Base-by-base conservation (phyloP, 2,888 invertebrate species). In the Chaitophorus viminalis region DNA sequence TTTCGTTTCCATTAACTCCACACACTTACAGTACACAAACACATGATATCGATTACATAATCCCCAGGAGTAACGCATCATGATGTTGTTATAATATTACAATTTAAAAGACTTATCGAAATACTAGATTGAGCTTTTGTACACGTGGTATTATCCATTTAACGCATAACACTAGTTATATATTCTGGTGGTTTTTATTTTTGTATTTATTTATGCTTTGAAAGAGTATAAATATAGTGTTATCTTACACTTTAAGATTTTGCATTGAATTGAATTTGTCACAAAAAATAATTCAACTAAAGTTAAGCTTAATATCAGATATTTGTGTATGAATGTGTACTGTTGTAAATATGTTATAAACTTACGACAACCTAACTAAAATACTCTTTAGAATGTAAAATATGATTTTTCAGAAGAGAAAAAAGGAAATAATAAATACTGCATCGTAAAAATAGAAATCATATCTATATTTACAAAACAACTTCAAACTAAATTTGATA, bases 21-120 rank as follows among this genome's bases (percentile, higher is more conserved):
- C 60, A 11, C 54, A 78, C 78, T 78, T 65, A 18, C n/a, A 65
- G n/a, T 29, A 70, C 46, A 81, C 81, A 46, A 46, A 18, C 11
- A 31, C 25, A 31, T 31, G 46, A 46, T 82, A 70, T 68, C 68
- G 68, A 68, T 68, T 39, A 81, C 46, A 81, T 70, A 81, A 82
- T 82, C 46, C 46, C 25, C 81, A 25, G 14, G 70, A 70, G 81
- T 14, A 52, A 82, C 17, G 60, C n/a, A 46, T 52, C 70, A 31
- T 14, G 70, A 70, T 70, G 21, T 31, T 46, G 46, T 82, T 46
- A 82, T 31, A 82, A 70, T 68, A 81, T 68, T 81, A 36, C 17
- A 18, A 65, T n/a, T 39, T n/a, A 65, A 14, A 46, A 79, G 36
- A 79, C n/a, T 79, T 65, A 65, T 79, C 36, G 2, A 65, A 36